These are phyloP conservation scores for Silurus asotus DNA, from an alignment of 2,113 vertebrate species.

Conservation along the genomic window DNA sequence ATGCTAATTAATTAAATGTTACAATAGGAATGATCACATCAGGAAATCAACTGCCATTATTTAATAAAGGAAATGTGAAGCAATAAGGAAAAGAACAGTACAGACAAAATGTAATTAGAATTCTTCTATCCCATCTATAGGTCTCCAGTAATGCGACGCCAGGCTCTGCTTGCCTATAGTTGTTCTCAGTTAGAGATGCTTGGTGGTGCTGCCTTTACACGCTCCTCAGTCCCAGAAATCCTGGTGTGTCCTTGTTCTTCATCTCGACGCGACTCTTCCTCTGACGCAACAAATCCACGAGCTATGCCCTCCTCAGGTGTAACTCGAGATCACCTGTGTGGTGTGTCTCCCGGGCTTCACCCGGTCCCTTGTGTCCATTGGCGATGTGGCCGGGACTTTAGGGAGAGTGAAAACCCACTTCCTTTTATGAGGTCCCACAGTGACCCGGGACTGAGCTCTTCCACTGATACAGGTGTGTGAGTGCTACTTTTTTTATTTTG, in stretches of 20 bases:
- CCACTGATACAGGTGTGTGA: constrained; percentile 66
- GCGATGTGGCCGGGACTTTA: constrained; percentile 64
- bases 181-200: constrained; percentile 86
- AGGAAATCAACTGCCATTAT: background rate
- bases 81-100: background rate
- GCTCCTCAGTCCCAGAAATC: constrained; percentile 78
- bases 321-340: constrained; percentile 32
- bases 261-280: constrained; percentile 50
- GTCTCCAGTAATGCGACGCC: constrained; percentile 72
- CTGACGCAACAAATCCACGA: constrained; percentile 14
- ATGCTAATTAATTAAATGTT: background rate
- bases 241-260: constrained; percentile 68
- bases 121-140: constrained; percentile 52
- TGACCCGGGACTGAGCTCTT: constrained; percentile 81
- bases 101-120: background rate
- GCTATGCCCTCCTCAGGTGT: constrained; percentile 30
- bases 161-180: constrained; percentile 80
- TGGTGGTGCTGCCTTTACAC: constrained; percentile 64
- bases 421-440: constrained; percentile 83
- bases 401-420: constrained; percentile 58
- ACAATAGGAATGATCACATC: background rate
- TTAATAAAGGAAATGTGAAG: background rate
- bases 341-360: constrained; percentile 9
- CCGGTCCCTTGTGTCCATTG: constrained; percentile 66
- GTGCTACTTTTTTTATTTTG: background rate